phyloP scores from a whole-genome alignment of 1,140 invertebrate species.

The Zaprionus vittiger region DNA sequence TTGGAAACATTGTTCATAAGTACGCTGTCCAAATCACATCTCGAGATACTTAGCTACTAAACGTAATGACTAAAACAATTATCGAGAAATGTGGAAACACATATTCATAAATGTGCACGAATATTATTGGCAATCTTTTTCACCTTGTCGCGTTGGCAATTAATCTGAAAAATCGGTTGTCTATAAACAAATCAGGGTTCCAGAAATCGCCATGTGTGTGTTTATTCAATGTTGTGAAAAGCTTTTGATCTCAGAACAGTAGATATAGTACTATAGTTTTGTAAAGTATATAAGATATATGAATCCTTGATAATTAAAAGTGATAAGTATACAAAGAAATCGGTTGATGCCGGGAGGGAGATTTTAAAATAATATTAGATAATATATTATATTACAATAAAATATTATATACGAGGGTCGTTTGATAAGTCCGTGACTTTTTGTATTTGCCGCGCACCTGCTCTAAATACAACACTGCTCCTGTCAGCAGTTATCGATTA shows the following conservation, averaged over 20 bases:
- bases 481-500: too few species aligned
- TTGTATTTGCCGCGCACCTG: too few species aligned
- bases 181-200: neutral
- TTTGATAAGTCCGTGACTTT: too few species aligned
- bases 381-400: too few species aligned
- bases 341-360: too few species aligned
- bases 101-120: slow-evolving; percentile 29
- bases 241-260: neutral
- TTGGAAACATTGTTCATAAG: slow-evolving; percentile 24
- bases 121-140: slow-evolving; percentile 20
- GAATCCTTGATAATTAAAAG: neutral
- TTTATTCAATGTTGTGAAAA: neutral
- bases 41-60: slow-evolving; percentile 5
- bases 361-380: too few species aligned
- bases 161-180: neutral
- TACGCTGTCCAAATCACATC: slow-evolving; percentile 1
- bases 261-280: neutral
- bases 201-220: neutral
- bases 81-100: slow-evolving; percentile 35
- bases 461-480: too few species aligned
- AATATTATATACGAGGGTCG: too few species aligned
- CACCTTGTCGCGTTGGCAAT: slow-evolving; percentile 13
- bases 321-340: neutral
- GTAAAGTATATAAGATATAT: too few species aligned
- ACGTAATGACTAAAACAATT: slow-evolving; percentile 63